These are phyloP conservation scores for Gastrophysa polygoni DNA, from an alignment of 2,888 invertebrate genomes.

Conservation along the genomic window DNA sequence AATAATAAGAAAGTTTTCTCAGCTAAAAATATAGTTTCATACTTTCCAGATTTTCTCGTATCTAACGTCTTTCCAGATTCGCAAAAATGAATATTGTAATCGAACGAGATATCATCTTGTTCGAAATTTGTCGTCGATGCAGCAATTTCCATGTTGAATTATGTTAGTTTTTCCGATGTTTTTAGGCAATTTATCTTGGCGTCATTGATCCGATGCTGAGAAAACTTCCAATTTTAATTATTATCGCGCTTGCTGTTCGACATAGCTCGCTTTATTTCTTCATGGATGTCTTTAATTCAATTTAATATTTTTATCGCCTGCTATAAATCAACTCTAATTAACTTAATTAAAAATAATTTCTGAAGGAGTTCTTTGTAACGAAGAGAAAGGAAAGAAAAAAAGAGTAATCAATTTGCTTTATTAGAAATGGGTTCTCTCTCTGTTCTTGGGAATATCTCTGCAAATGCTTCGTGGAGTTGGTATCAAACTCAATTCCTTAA, in stretches of 20 bases:
- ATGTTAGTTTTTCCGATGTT: background rate
- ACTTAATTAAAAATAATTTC: conserved; percentile 58
- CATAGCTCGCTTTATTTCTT: conserved; percentile 48
- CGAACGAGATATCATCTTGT: too few relatives aligned
- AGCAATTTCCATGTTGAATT: too few relatives aligned
- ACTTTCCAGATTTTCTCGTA: too few relatives aligned
- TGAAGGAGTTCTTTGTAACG: conserved; percentile 52
- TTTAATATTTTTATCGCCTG: conserved; percentile 58
- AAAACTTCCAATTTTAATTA: conserved; percentile 27
- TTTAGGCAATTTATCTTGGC: background rate
- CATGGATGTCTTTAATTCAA: conserved; percentile 57
- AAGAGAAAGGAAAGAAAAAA: conserved; percentile 50
- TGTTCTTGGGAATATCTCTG: background rate
- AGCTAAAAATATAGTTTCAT: too few relatives aligned
- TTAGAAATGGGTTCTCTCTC: conserved; percentile 42
- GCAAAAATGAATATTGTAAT: too few relatives aligned
- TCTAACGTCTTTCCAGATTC: too few relatives aligned
- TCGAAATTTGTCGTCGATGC: too few relatives aligned
- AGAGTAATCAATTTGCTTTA: conserved; percentile 55
- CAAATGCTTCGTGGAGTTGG: background rate
- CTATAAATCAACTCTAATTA: conserved; percentile 59
- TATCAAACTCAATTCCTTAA: background rate
- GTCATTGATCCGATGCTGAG: conserved; percentile 1
- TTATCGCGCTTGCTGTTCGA: conserved; percentile 44
- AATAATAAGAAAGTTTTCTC: too few relatives aligned